A percentile compares a stretch with the other conserved stretches of the same genome.
phyloP scores from a whole-genome alignment of 2,797 vertebrate genomes.

The Discoglossus pictus region DNA sequence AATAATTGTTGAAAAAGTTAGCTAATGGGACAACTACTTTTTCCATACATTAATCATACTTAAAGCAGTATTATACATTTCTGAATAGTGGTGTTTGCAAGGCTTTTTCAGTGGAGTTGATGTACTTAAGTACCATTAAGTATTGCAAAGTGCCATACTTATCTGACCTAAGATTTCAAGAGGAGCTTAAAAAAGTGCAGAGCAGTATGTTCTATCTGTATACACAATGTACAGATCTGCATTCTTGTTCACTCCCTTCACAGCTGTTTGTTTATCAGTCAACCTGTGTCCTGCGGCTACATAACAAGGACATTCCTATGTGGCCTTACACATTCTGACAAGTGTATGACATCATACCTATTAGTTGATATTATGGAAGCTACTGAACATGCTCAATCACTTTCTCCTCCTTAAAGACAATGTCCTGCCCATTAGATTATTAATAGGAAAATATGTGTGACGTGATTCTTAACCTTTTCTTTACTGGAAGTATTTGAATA shows the following conservation, averaged over 20 bases:
- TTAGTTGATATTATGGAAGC: slow-evolving; percentile 40
- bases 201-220: neutral
- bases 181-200: too few species aligned
- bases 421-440: slow-evolving; percentile 20
- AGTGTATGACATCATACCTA: slow-evolving; percentile 44
- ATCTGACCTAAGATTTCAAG: too few species aligned
- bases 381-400: slow-evolving; percentile 10
- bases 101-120: too few species aligned
- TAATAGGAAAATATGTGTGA: slow-evolving; percentile 32
- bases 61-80: too few species aligned
- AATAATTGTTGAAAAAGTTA: neutral
- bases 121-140: too few species aligned
- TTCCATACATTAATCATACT: too few species aligned
- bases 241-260: slow-evolving; percentile 1
- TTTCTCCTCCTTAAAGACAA: slow-evolving; percentile 33
- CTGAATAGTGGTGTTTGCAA: too few species aligned
- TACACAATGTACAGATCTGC: neutral
- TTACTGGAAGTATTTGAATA: slow-evolving; percentile 6
- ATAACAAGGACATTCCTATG: slow-evolving; percentile 14
- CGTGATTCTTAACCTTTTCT: slow-evolving; percentile 15
- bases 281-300: slow-evolving; percentile 31
- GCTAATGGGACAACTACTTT: too few species aligned
- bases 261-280: slow-evolving; percentile 25
- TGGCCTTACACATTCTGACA: slow-evolving; percentile 16
- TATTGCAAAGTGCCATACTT: too few species aligned